Percentiles rank a stretch among this genome's conserved stretches.
Evolutionary conservation across 2,888 invertebrate species (phyloP).

Genomic region (Zhuqinia jingwanae): DNA sequence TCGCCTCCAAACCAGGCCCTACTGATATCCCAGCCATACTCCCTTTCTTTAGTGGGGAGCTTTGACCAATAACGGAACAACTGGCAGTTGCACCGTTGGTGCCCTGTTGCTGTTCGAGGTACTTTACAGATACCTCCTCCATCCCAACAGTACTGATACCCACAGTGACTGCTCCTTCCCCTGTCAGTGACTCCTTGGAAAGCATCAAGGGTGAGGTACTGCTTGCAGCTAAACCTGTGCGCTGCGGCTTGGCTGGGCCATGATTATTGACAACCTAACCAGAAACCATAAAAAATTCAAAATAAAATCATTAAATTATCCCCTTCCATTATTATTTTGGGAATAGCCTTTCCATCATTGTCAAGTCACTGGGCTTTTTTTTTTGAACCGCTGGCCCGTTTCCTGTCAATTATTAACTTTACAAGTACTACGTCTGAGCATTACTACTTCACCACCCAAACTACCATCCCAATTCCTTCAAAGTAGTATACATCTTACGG

Average conservation of each 20-base stretch:
- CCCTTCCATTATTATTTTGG: neutral
- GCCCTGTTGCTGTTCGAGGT: slow-evolving; percentile 14
- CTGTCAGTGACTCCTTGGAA: slow-evolving; percentile 74
- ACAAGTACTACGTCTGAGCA: neutral
- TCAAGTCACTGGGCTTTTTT: neutral
- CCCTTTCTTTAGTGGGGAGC: slow-evolving; percentile 50
- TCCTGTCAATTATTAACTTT: neutral
- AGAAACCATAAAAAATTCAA: neutral
- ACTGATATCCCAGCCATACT: slow-evolving; percentile 21
- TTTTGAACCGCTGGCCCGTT: neutral
- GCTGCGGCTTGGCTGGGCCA: slow-evolving; percentile 90
- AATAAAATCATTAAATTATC: neutral
- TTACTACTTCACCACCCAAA: too few species aligned
- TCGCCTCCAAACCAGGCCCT: slow-evolving; percentile 87
- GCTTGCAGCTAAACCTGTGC: slow-evolving; percentile 81
- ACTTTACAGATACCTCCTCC: slow-evolving; percentile 33
- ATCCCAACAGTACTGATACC: slow-evolving; percentile 14
- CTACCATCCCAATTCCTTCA: too few species aligned
- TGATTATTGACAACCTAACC: slow-evolving; percentile 81
- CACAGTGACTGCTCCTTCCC: slow-evolving; percentile 46
- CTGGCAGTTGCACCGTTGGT: neutral
- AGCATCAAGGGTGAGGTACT: slow-evolving; percentile 77
- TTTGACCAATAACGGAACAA: too few species aligned
- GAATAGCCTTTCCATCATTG: neutral
- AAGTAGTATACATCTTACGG: too few species aligned